Evolutionary conservation across 2,113 vertebrate genomes (phyloP), one percentile per base, ranked within the genome.

Genomic region (Promerops cafer): DNA sequence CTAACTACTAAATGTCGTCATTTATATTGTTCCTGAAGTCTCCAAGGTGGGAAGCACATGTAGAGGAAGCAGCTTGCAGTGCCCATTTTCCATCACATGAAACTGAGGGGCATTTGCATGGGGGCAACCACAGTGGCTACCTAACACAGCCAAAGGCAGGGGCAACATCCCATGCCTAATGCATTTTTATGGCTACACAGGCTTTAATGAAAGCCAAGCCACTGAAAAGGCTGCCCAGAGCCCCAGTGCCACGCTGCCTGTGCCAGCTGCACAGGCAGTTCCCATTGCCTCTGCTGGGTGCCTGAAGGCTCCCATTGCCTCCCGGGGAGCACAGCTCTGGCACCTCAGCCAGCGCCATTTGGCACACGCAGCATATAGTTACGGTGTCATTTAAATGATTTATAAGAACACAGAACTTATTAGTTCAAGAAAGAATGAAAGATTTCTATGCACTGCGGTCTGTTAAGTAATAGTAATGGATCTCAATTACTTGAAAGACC

Each of bases 391-490:
- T 42, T 60, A 63, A 87, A 80, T 85, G 84, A 95, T 91, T 95
- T 77, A 93, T 76, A 71, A 53, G 42, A 92, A 65, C 89, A 65
- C 75, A 13, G 16, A 40, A 59, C 66, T 91, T 91, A 76, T 91
- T 89, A 91, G 93, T 8, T 80, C 59, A 74, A 74, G 89, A 91
- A 91, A 88, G 82, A 96, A 85, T 69, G 68, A 91, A 93, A 35
- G 33, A 90, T 90, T 91, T 74, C 74, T 80, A 47, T 52, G 45
- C 22, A 15, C 78, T 77, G 54, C 88, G 82, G 66, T 77, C 54
- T 77, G 89, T 93, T 96, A 95, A 96, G 77, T 94, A 87, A 83
- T 83, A 95, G 87, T 74, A 94, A 97, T 90, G 78, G 87, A 83
- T 93, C 90, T 85, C 79, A 89, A 88, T 95, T 94, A 94, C 78